phyloP scores from a whole-genome alignment of 2,797 vertebrate genomes.

The Channallabes apus region DNA sequence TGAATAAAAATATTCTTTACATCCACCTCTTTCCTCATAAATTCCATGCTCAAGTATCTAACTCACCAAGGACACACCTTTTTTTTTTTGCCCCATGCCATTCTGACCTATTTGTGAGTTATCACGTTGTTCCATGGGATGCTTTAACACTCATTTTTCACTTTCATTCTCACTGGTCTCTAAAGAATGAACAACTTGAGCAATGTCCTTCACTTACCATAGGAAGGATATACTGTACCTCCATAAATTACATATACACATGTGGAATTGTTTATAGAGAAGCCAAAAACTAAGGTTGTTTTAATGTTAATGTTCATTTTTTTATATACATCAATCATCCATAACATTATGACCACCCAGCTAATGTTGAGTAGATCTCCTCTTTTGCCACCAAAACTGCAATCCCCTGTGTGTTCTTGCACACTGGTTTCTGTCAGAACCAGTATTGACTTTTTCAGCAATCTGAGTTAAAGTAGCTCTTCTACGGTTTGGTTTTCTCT shows the following conservation, averaged over 20 bases:
- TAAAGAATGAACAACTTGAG: slow-evolving; percentile 39
- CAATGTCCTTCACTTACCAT: slow-evolving; percentile 50
- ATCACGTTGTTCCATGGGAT: slow-evolving; percentile 28
- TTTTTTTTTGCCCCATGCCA: slow-evolving; percentile 31
- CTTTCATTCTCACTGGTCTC: slow-evolving; percentile 36
- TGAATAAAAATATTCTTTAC: slow-evolving; percentile 14
- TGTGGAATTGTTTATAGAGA: too few relatives aligned
- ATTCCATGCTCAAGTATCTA: not conserved
- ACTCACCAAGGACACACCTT: slow-evolving; percentile 27
- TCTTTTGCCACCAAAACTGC: too few relatives aligned
- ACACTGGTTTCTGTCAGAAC: too few relatives aligned
- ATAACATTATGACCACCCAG: too few relatives aligned
- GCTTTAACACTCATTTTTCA: slow-evolving; percentile 52
- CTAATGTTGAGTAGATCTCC: too few relatives aligned
- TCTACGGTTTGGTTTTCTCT: too few relatives aligned
- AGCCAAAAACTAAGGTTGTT: too few relatives aligned
- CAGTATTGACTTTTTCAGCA: too few relatives aligned
- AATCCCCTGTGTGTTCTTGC: too few relatives aligned
- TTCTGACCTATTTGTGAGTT: slow-evolving; percentile 56
- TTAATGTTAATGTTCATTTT: too few relatives aligned
- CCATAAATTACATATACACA: not conserved
- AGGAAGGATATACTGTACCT: slow-evolving; percentile 37
- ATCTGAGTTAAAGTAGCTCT: too few relatives aligned
- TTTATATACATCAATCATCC: too few relatives aligned
- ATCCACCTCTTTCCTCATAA: not conserved